phyloP scores from a whole-genome alignment of 2,888 invertebrate species.

The Eupithecia tripunctaria region DNA sequence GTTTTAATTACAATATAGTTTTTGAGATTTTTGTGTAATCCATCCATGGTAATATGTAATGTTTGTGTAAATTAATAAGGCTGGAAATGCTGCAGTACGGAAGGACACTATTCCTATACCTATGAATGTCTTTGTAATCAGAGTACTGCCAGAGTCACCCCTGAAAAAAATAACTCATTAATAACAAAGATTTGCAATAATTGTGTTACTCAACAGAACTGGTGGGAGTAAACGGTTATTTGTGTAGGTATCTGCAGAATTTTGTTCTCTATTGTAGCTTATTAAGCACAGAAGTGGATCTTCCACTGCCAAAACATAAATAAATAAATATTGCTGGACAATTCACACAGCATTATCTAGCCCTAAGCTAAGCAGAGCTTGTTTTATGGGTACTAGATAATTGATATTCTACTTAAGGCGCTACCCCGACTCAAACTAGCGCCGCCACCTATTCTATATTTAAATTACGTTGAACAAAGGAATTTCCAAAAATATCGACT shows the following conservation, averaged over 20 bases:
- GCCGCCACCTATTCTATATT: no score
- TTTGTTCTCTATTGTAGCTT: background rate
- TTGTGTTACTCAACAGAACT: no score
- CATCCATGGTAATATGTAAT: conserved; percentile 53
- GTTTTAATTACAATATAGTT: conserved; percentile 37
- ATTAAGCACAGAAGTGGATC: background rate
- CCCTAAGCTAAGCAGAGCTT: no score
- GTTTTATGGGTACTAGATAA: no score
- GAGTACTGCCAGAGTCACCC: conserved; percentile 63
- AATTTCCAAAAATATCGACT: no score
- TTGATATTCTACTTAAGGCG: no score
- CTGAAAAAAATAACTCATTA: conserved; percentile 46
- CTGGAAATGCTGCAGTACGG: conserved; percentile 43
- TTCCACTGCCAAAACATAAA: background rate
- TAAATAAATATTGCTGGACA: no score
- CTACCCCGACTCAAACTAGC: no score
- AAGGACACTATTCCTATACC: conserved; percentile 63
- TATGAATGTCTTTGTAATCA: conserved; percentile 46
- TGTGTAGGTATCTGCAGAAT: background rate
- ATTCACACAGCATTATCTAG: no score
- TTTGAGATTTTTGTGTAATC: conserved; percentile 47
- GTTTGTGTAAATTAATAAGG: conserved; percentile 60
- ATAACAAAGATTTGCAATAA: background rate
- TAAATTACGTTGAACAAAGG: no score
- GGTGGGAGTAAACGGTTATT: no score